phyloP scores from a whole-genome alignment of 2,113 vertebrate species.

The Sphyrna mokarran region DNA sequence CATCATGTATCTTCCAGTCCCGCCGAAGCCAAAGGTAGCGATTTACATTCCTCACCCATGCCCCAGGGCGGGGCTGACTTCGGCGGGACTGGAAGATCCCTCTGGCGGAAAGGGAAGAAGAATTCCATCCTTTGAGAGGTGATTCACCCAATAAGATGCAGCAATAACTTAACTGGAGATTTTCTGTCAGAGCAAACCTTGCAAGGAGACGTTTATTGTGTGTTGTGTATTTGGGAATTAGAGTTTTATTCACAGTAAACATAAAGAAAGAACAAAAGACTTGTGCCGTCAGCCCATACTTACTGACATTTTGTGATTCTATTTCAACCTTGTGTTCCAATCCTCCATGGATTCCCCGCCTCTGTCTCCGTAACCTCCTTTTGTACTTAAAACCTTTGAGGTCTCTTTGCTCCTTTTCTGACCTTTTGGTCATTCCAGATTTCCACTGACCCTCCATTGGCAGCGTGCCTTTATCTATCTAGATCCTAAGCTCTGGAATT shows the following conservation, averaged over 20 bases:
- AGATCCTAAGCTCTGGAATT: not conserved
- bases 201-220: not conserved
- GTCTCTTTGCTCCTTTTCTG: not conserved
- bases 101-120: no score
- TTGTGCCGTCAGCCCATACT: not conserved
- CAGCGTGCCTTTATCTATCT: not conserved
- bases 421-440: not conserved
- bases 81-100: no score
- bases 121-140: no score
- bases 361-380: not conserved
- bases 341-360: not conserved
- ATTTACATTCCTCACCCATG: no score
- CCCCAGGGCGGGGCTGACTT: no score
- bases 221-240: not conserved
- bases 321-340: not conserved
- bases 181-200: not conserved
- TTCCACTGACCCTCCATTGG: not conserved
- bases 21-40: no score
- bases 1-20: no score
- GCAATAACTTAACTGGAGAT: not conserved
- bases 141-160: not conserved
- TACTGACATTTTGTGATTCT: not conserved
- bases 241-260: not conserved
- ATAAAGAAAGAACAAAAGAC: not conserved
- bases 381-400: not conserved